phyloP scores from a whole-genome alignment of 2,797 vertebrate genomes.

The Alfaro cultratus region DNA sequence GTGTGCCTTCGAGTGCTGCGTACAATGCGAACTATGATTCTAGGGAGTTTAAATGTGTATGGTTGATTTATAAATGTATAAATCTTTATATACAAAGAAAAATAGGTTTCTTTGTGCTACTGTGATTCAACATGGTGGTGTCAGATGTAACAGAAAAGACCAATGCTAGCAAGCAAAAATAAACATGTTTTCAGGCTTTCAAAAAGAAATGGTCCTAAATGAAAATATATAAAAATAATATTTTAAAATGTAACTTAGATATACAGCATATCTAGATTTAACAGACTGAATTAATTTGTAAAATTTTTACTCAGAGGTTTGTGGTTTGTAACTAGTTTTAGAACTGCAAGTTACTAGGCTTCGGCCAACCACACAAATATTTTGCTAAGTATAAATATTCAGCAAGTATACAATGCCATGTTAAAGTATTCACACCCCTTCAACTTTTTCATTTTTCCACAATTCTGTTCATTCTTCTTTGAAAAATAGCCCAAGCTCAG shows the following conservation, averaged over 20 bases:
- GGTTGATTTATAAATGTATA: no score
- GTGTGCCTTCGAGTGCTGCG: no score
- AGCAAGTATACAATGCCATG: background rate
- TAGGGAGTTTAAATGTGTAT: no score
- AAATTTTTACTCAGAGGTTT: background rate
- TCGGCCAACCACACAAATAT: background rate
- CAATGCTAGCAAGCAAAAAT: background rate
- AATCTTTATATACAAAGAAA: no score
- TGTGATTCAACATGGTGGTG: no score
- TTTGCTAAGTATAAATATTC: no score
- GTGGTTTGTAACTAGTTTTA: background rate
- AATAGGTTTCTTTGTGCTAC: no score
- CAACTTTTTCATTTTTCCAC: background rate
- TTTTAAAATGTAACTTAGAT: background rate
- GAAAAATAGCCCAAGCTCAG: background rate
- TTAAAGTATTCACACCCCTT: background rate
- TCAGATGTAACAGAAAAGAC: background rate
- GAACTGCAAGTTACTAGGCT: background rate
- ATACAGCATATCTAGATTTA: background rate
- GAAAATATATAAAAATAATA: background rate
- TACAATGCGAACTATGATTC: no score
- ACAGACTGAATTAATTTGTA: background rate
- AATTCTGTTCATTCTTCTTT: background rate
- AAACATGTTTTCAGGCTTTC: background rate
- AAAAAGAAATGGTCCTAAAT: background rate